Percentiles rank a stretch among this genome's conserved stretches.
Conservation (phyloP, 1,140 invertebrate species). For the Adoxophyes honmai region DNA sequence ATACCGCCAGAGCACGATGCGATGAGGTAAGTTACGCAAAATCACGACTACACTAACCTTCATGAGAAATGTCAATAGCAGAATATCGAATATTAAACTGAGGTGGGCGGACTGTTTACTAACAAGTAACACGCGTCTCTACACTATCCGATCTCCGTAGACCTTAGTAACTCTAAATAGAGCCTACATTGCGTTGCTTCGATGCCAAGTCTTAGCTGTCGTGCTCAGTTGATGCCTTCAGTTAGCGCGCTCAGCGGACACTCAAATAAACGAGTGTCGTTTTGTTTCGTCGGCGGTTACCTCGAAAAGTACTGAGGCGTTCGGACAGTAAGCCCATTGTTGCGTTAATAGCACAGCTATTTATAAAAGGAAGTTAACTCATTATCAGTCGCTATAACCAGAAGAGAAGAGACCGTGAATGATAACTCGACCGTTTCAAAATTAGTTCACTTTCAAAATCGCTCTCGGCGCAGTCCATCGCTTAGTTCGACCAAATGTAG, state of each 20-base stretch:
- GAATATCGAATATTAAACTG: constrained; percentile 38
- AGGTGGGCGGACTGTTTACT: constrained; percentile 48
- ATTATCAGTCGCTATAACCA: neutral
- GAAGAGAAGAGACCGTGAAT: neutral
- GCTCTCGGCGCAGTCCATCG: neutral
- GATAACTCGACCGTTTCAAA: constrained; percentile 1
- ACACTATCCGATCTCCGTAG: neutral
- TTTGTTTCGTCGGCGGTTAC: constrained; percentile 6
- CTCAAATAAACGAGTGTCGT: constrained; percentile 8
- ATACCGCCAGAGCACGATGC: constrained; percentile 37
- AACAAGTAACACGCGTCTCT: constrained; percentile 17
- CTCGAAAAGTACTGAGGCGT: neutral
- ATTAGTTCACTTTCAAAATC: constrained; percentile 9
- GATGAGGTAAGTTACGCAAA: constrained; percentile 66
- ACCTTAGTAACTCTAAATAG: neutral
- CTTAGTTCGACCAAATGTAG: no score
- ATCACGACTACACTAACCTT: constrained; percentile 67
- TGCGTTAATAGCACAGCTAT: constrained; percentile 1
- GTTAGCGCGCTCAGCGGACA: constrained; percentile 2
- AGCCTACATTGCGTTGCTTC: neutral
- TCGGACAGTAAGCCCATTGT: neutral
- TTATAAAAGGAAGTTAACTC: constrained; percentile 12
- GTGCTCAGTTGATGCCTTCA: neutral
- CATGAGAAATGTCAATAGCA: constrained; percentile 70
- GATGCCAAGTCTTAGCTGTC: neutral